Evolutionary conservation across 2,113 vertebrate genomes (phyloP).

Genomic region (Clarias gariepinus): DNA sequence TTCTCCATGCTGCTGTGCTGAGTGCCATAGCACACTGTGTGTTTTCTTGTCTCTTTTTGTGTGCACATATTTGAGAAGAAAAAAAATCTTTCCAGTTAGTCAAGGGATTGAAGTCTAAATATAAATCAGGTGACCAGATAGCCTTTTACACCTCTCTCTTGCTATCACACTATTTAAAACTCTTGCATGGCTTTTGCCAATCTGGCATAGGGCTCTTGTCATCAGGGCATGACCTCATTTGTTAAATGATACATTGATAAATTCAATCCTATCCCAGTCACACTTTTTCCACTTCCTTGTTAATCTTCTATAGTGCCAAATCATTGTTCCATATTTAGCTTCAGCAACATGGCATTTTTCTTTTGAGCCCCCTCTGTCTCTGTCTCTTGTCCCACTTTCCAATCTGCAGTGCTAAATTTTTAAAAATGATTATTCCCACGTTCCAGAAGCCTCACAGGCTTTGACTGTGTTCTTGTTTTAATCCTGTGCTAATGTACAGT

Average conservation of each 20-base stretch:
- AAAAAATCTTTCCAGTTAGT: constrained; percentile 46
- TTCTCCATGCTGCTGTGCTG: constrained; percentile 39
- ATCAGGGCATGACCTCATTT: constrained; percentile 53
- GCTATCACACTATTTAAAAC: constrained; percentile 33
- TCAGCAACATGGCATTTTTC: constrained; percentile 60
- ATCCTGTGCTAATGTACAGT: not conserved
- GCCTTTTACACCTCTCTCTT: constrained; percentile 44
- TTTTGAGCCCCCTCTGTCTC: constrained; percentile 59
- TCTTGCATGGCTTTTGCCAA: constrained; percentile 42
- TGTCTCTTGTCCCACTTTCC: constrained; percentile 64
- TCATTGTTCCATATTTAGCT: constrained; percentile 66
- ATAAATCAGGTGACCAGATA: constrained; percentile 54
- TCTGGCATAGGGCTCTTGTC: constrained; percentile 56
- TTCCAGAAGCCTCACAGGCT: constrained; percentile 7
- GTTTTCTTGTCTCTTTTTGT: not conserved
- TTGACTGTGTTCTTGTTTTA: constrained; percentile 25
- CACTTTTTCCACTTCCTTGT: constrained; percentile 41
- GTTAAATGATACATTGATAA: constrained; percentile 30
- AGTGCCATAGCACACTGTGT: not conserved
- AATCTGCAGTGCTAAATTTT: constrained; percentile 72
- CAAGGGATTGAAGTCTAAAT: constrained; percentile 62
- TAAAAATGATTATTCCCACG: constrained; percentile 53
- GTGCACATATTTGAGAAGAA: not conserved
- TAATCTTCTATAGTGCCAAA: constrained; percentile 62
- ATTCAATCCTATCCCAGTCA: constrained; percentile 48